A percentile compares a stretch with the other conserved stretches of the same genome.
These are phyloP conservation scores for Hipparchia sbordonii DNA, from an alignment of 2,888 invertebrate species.

Conservation along the genomic window DNA sequence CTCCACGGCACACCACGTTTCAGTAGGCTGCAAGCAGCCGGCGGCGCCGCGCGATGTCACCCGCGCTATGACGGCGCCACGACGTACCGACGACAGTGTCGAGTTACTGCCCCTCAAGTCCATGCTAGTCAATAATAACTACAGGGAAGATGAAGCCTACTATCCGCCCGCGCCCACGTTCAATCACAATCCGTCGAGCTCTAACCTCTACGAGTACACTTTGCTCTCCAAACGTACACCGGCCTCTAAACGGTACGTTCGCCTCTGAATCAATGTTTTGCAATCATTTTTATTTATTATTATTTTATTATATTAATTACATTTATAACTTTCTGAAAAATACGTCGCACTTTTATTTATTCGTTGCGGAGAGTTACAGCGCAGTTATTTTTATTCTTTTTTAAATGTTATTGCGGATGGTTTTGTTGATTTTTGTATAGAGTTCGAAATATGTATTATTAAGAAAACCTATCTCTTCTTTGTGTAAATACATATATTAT, in stretches of 20 bases:
- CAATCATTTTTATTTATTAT: conserved; percentile 16
- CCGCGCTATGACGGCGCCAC: conserved; percentile 69
- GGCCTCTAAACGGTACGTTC: conserved; percentile 74
- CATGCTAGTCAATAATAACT: conserved; percentile 72
- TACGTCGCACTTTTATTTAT: too few species aligned
- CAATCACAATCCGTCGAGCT: conserved; percentile 66
- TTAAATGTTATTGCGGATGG: too few species aligned
- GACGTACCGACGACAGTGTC: conserved; percentile 65
- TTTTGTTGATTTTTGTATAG: too few species aligned
- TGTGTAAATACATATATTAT: too few species aligned
- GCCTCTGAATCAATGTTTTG: conserved; percentile 38
- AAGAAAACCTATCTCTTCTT: too few species aligned
- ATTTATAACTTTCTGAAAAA: background rate
- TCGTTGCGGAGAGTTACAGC: background rate
- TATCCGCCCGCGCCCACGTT: conserved; percentile 64
- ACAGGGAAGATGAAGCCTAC: conserved; percentile 71
- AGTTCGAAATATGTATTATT: too few species aligned
- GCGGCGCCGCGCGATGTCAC: conserved; percentile 62
- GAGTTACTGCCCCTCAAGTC: conserved; percentile 76
- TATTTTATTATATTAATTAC: too few species aligned
- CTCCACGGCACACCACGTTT: too few species aligned
- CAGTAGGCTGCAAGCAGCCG: conserved; percentile 59
- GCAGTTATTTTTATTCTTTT: background rate
- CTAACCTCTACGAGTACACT: conserved; percentile 71
- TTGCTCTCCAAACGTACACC: conserved; percentile 77